A percentile compares a stretch with the other conserved stretches of the same genome.
These are phyloP conservation scores for Eulemur rubriventer DNA, from an alignment of 2,797 vertebrate species.

Conservation along the genomic window DNA sequence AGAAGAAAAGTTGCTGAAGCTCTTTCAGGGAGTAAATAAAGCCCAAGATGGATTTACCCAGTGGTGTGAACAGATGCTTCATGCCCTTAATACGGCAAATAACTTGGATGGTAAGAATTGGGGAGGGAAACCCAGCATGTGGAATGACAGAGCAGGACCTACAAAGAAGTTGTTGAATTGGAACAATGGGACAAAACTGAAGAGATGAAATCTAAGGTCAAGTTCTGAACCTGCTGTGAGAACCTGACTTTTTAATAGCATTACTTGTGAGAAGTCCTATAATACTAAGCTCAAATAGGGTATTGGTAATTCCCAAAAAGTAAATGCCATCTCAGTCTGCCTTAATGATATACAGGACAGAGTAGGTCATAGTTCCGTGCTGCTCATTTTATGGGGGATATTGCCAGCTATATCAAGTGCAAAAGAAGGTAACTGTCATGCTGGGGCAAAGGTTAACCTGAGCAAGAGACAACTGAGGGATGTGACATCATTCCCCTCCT, in stretches of 20 bases:
- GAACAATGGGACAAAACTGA: neutral
- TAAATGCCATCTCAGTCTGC: neutral
- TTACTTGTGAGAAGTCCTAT: neutral
- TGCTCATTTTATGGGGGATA: neutral
- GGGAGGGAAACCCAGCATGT: constrained; percentile 60
- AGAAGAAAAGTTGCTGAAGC: constrained; percentile 97
- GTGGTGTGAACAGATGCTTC: constrained; percentile 99
- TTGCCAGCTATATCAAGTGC: neutral
- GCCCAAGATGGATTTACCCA: constrained; percentile 97
- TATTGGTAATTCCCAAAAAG: neutral
- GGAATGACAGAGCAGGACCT: constrained; percentile 49
- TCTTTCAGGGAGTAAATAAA: constrained; percentile 98
- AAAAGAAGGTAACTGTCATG: neutral
- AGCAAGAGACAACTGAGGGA: neutral
- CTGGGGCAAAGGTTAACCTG: neutral
- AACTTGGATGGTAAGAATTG: constrained; percentile 96
- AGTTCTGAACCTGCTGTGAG: neutral
- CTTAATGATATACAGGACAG: neutral
- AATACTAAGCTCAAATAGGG: neutral
- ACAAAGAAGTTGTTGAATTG: neutral
- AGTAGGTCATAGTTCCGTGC: neutral
- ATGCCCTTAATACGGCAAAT: constrained; percentile 98
- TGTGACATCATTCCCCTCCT: neutral
- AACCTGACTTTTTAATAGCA: neutral
- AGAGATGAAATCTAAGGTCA: neutral